Evolutionary conservation across 2,113 vertebrate genomes (phyloP).

Genomic region (Salvelinus sp.): DNA sequence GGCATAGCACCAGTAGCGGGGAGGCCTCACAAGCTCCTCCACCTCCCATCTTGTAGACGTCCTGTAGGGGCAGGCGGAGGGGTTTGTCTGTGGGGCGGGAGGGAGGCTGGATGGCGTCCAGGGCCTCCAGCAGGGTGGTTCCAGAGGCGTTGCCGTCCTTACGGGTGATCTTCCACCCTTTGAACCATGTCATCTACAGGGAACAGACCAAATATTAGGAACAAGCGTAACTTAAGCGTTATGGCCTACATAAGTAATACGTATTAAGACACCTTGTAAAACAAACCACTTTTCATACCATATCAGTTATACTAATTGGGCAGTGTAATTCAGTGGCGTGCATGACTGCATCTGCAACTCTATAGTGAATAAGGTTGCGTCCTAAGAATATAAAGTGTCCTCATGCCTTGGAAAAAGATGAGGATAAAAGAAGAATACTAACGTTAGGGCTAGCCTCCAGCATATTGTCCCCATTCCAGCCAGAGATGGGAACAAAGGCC

Average conservation of each 20-base stretch:
- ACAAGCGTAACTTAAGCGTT: too few relatives aligned
- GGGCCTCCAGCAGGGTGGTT: constrained; percentile 86
- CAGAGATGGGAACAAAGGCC: constrained; percentile 91
- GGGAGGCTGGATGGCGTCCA: constrained; percentile 90
- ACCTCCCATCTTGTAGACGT: constrained; percentile 86
- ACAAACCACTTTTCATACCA: too few relatives aligned
- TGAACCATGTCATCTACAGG: constrained; percentile 91
- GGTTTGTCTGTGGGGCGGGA: constrained; percentile 89
- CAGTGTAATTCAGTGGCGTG: too few relatives aligned
- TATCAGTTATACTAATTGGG: too few relatives aligned
- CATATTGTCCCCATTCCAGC: constrained; percentile 96
- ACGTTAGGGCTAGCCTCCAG: constrained; percentile 91
- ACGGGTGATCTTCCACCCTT: constrained; percentile 90
- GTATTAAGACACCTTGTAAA: too few relatives aligned
- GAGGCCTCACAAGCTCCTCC: neutral
- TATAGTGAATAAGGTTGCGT: neutral
- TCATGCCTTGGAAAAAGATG: neutral
- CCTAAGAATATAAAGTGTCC: neutral
- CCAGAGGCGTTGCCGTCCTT: constrained; percentile 88
- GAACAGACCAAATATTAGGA: too few relatives aligned
- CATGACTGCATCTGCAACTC: too few relatives aligned
- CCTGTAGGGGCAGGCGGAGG: constrained; percentile 90
- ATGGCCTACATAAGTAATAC: too few relatives aligned
- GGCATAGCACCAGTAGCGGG: neutral
- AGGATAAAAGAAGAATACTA: constrained; percentile 53